Evolutionary conservation across 2,113 vertebrate genomes (phyloP).

Genomic region (Myanophis thanlyinensis): DNA sequence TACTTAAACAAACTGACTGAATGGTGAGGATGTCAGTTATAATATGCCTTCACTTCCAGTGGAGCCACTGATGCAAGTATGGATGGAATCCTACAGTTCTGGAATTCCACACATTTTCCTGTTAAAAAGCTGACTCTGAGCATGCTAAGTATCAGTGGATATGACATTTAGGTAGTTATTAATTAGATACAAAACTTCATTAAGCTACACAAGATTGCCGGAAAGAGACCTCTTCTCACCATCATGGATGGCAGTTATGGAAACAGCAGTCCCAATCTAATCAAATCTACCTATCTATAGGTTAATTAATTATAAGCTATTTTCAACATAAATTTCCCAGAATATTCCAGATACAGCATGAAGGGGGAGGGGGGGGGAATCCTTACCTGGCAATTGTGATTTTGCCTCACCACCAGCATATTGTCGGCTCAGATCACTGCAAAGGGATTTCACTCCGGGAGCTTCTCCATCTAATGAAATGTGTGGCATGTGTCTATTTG

Average conservation of each 20-base stretch:
- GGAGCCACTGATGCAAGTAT: neutral
- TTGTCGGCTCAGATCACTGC: slow-evolving; percentile 84
- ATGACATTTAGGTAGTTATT: neutral
- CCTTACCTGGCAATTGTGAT: slow-evolving; percentile 75
- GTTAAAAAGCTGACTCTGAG: neutral
- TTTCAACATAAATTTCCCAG: neutral
- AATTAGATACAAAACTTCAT: neutral
- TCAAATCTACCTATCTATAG: neutral
- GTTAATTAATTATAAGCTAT: neutral
- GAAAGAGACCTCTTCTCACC: neutral
- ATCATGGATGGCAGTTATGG: neutral
- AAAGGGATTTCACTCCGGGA: slow-evolving; percentile 79
- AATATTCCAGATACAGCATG: neutral
- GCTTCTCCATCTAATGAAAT: slow-evolving; percentile 74
- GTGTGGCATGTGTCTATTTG: slow-evolving; percentile 74
- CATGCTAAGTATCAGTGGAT: neutral
- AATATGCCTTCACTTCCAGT: neutral
- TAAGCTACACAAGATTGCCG: neutral
- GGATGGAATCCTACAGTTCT: neutral
- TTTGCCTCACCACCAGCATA: slow-evolving; percentile 78
- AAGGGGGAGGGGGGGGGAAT: neutral
- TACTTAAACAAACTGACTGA: neutral
- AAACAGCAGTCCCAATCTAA: neutral
- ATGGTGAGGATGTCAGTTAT: neutral
- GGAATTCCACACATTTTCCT: neutral